Percentiles rank a stretch among this genome's conserved stretches.
Evolutionary conservation across 2,888 invertebrate genomes (phyloP).

Genomic region (Ischnura elegans): DNA sequence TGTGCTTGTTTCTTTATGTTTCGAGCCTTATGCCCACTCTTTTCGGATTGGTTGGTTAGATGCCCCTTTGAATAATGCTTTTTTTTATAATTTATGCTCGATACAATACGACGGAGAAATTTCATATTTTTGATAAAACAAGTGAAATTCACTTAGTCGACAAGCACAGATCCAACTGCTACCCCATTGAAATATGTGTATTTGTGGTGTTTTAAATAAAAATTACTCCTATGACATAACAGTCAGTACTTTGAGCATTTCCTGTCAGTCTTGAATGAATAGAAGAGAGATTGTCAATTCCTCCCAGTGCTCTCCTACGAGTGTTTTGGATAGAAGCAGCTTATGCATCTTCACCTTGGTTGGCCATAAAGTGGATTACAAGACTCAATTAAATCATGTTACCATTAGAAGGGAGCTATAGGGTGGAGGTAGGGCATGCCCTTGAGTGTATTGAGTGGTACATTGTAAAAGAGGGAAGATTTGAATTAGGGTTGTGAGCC

Average conservation of each 20-base stretch:
- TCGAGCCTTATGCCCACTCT: constrained; percentile 35
- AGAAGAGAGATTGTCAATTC: constrained; percentile 38
- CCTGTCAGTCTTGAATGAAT: constrained; percentile 50
- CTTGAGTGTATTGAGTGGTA: constrained; percentile 46
- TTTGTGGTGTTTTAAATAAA: constrained; percentile 67
- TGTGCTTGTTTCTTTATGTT: constrained; percentile 55
- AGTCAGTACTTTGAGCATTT: constrained; percentile 57
- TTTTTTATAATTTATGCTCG: constrained; percentile 52
- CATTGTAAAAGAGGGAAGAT: constrained; percentile 42
- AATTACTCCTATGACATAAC: constrained; percentile 61
- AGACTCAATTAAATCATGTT: constrained; percentile 39
- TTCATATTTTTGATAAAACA: constrained; percentile 66
- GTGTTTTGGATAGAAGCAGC: not conserved
- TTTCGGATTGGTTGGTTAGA: not conserved
- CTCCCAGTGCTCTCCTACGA: constrained; percentile 24
- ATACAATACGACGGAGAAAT: constrained; percentile 60
- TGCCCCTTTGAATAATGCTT: constrained; percentile 55
- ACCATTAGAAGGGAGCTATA: constrained; percentile 22
- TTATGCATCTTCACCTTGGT: constrained; percentile 16
- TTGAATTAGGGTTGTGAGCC: constrained; percentile 33
- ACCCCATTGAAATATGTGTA: constrained; percentile 67
- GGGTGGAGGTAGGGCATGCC: not conserved
- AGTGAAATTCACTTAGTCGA: constrained; percentile 62
- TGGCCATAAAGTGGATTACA: not conserved
- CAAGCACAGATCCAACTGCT: constrained; percentile 67